Base-by-base conservation (phyloP, 2,888 invertebrate genomes). In the Apodemia hepburni region DNA sequence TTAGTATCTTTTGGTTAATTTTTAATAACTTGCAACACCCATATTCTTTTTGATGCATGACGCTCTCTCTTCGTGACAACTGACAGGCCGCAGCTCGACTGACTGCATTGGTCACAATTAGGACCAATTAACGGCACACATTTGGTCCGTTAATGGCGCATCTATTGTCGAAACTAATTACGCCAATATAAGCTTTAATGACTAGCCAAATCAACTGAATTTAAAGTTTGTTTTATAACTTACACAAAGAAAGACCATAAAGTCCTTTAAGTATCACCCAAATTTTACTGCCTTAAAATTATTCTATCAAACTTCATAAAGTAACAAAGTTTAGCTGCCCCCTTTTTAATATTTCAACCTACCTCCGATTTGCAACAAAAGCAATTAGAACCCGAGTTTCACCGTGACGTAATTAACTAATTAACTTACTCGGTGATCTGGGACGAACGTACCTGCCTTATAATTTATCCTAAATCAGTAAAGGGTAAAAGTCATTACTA, bases 391-490 rank as follows among this genome's bases (percentile, higher is more conserved):
- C 12, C 18, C 42, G 42, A 42, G 42, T 42, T 42, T 5, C 8
- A 22, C 51, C 27, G 22, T 51, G 22, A 22, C 22, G 22, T 51
- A 51, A 51, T 51, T 51, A 27, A 22, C 22, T 51, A 51, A 51
- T 51, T 51, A 51, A 51, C 51, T 9, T 3, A 51, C 51, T 11
- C 51, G 18, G 51, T 27, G 51, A 51, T 51, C 51, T 51, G 51
- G 51, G 22, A 22, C 27, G 51, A 51, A 27, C 51, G 12, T 15
- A 22, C 51, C 51, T 22, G 51, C 22, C 15, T 54, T 54, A 54
- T 54, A 54, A 54, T 54, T 29, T 54, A 54, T 54, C 51, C 51
- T 12, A 54, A 54, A 22, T 12, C 15, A 54, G 51, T 54, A 18
- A 27, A 54, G 51, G 51, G 51, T 54, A 22, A 54, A 54, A 54